phyloP scores from a whole-genome alignment of 2,888 invertebrate genomes.

The Heliconius sara region DNA sequence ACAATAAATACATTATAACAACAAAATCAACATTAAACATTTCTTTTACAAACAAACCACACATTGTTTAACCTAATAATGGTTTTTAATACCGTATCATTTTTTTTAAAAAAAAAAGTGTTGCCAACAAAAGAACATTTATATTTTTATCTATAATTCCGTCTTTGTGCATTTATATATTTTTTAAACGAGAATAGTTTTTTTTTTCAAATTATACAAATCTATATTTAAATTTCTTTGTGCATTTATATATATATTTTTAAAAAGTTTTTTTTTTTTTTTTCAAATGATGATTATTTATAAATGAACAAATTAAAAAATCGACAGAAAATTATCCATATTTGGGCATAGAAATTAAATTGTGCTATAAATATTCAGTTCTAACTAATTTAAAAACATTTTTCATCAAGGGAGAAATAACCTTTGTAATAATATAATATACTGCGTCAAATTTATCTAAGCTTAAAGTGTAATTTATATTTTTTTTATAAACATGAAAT shows the following conservation, averaged over 20 bases:
- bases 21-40: slow-evolving; percentile 21
- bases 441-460: background rate
- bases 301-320: background rate
- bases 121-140: background rate
- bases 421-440: slow-evolving; percentile 4
- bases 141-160: slow-evolving; percentile 16
- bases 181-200: background rate
- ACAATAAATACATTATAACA: slow-evolving; percentile 24
- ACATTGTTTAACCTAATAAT: slow-evolving; percentile 7
- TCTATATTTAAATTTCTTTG: background rate
- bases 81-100: background rate
- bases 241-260: background rate
- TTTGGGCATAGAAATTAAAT: background rate
- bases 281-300: background rate
- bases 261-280: background rate
- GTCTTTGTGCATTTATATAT: background rate
- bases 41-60: slow-evolving; percentile 7
- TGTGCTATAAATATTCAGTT: background rate
- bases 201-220: background rate
- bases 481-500: slow-evolving; percentile 11
- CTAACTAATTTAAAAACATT: background rate
- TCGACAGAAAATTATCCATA: background rate
- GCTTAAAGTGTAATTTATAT: slow-evolving; percentile 8
- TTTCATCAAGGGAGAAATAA: background rate
- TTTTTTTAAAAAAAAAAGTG: background rate